phyloP scores from a whole-genome alignment of 2,797 vertebrate genomes.

The Uromys caudimaculatus region DNA sequence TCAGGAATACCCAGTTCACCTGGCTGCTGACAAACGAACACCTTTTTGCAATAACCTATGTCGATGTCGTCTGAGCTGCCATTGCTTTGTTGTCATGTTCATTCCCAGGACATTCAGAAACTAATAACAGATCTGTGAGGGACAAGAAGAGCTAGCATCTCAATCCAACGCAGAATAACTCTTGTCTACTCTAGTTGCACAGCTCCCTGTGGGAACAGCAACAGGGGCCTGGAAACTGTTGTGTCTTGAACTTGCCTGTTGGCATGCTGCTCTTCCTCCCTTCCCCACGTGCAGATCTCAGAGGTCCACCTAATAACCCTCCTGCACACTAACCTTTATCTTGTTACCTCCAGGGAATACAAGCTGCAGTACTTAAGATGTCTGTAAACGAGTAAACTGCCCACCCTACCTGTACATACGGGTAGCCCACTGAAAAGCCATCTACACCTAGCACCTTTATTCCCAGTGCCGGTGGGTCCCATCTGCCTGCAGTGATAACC shows the following conservation, averaged over 20 bases:
- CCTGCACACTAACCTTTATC: neutral
- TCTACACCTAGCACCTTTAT: neutral
- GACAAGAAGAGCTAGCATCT: neutral
- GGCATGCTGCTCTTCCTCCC: neutral
- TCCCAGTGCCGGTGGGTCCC: neutral
- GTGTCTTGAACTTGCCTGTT: neutral
- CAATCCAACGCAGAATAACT: neutral
- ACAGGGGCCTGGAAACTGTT: neutral
- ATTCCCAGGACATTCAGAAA: neutral
- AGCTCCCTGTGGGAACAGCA: neutral
- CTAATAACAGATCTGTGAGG: neutral
- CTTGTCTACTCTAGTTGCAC: neutral
- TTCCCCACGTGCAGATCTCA: neutral
- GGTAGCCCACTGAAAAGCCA: neutral
- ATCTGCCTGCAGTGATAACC: neutral
- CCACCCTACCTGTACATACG: neutral
- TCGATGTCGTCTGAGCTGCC: too few species aligned
- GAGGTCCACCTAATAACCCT: neutral
- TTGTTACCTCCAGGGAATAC: neutral
- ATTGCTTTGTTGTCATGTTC: neutral
- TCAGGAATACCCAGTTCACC: neutral
- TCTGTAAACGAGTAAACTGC: neutral
- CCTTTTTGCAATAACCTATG: neutral
- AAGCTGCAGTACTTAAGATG: neutral
- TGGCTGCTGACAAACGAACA: neutral